A percentile compares a stretch with the other conserved stretches of the same genome.
Conservation (phyloP, 2,888 invertebrate species). For the Parnassius glacialis region DNA sequence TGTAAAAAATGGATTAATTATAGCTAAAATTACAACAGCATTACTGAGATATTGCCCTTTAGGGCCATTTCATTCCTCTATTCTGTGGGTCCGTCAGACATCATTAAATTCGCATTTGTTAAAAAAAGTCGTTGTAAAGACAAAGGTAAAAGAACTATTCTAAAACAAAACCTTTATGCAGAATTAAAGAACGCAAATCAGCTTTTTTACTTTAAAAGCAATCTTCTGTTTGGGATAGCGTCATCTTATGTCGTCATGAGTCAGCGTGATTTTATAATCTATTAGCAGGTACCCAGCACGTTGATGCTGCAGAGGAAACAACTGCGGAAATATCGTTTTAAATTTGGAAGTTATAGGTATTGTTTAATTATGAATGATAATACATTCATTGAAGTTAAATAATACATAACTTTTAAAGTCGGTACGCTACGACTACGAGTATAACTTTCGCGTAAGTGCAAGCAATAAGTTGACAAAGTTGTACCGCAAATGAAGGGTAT, state of each 20-base stretch:
- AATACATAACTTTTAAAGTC: too few species aligned
- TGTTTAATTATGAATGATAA: too few species aligned
- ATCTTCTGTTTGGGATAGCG: slow-evolving; percentile 17
- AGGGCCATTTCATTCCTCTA: slow-evolving; percentile 1
- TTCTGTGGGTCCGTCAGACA: slow-evolving; percentile 18
- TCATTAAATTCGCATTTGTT: slow-evolving; percentile 21
- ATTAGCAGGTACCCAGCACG: too few species aligned
- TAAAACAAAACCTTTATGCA: slow-evolving; percentile 5
- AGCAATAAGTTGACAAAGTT: too few species aligned
- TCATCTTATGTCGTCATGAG: slow-evolving; percentile 16
- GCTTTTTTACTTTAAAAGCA: slow-evolving; percentile 17
- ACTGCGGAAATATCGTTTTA: too few species aligned
- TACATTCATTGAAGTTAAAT: too few species aligned
- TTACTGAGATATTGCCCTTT: slow-evolving; percentile 1
- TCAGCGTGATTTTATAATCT: neutral
- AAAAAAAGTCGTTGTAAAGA: slow-evolving; percentile 10
- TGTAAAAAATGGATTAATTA: too few species aligned
- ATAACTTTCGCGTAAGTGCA: too few species aligned
- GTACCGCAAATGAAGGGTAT: too few species aligned
- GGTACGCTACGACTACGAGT: too few species aligned
- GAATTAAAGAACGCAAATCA: slow-evolving; percentile 9
- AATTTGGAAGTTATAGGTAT: too few species aligned
- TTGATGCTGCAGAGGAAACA: too few species aligned
- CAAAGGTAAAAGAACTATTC: slow-evolving; percentile 14
- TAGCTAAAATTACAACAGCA: slow-evolving; percentile 1